phyloP scores from a whole-genome alignment of 2,113 vertebrate genomes.

The Dicentrarchus labrax region DNA sequence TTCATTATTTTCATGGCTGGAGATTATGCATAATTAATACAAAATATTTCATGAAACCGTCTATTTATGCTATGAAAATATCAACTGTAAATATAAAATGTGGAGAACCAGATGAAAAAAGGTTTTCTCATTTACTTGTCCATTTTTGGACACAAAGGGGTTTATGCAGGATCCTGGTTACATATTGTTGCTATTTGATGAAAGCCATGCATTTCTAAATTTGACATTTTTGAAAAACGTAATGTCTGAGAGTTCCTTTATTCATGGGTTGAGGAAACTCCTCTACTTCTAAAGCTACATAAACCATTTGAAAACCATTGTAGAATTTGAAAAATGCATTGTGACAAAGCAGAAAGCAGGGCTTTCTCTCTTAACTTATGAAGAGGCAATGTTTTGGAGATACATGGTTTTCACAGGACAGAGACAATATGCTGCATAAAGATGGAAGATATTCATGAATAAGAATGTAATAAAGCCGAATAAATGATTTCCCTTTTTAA shows the following conservation, averaged over 20 bases:
- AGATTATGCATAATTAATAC: not conserved
- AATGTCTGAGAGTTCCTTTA: not conserved
- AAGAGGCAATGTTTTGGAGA: not conserved
- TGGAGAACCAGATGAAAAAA: too few species aligned
- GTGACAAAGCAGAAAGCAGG: not conserved
- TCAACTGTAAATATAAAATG: not conserved
- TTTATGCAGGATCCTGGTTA: too few species aligned
- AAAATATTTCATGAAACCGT: not conserved
- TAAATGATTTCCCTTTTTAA: slow-evolving; percentile 4
- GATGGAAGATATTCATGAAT: not conserved
- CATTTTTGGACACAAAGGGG: too few species aligned
- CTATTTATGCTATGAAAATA: not conserved
- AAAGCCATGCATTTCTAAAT: too few species aligned
- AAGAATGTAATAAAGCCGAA: slow-evolving; percentile 7
- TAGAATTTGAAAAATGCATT: not conserved
- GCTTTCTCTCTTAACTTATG: not conserved
- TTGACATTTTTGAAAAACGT: too few species aligned
- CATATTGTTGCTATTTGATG: too few species aligned
- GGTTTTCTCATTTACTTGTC: not conserved
- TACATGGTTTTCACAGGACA: not conserved
- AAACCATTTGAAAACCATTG: too few species aligned
- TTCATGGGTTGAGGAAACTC: not conserved
- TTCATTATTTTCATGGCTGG: not conserved
- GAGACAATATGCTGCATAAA: not conserved
- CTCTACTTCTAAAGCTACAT: not conserved